Percentiles rank a stretch among this genome's conserved stretches.
Evolutionary conservation across 2,797 vertebrate species (phyloP).

Genomic region (Acanthopagrus latus): DNA sequence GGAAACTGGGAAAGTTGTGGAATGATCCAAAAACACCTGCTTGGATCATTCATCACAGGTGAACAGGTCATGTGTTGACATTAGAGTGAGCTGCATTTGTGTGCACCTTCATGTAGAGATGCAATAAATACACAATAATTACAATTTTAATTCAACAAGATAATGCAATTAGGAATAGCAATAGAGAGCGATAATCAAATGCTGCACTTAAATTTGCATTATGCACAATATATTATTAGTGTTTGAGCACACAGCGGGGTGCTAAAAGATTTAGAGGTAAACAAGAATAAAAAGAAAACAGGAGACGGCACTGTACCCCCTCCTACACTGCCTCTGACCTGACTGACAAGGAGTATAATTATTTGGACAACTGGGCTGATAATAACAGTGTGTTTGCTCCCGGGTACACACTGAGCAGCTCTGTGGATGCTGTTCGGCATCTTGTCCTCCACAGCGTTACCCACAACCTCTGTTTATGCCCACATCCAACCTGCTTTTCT

Average conservation of each 20-base stretch:
- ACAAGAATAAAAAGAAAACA: conserved; percentile 11
- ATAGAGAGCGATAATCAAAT: background rate
- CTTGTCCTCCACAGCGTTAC: conserved; percentile 22
- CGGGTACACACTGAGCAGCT: conserved; percentile 18
- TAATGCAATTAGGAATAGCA: background rate
- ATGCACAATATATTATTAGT: background rate
- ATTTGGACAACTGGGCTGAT: conserved; percentile 42
- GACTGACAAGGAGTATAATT: conserved; percentile 41
- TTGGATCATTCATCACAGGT: no score
- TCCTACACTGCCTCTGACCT: background rate
- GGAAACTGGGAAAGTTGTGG: no score
- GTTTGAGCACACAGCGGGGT: background rate
- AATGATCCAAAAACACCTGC: no score
- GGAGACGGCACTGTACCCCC: background rate
- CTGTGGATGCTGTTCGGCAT: conserved; percentile 19
- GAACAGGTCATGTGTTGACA: no score
- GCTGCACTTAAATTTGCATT: background rate
- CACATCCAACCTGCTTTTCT: conserved; percentile 56
- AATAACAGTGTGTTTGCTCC: conserved; percentile 46
- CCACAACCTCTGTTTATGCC: conserved; percentile 58
- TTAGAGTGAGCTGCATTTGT: no score
- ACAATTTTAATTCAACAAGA: no score
- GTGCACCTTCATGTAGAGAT: background rate
- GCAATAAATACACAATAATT: background rate
- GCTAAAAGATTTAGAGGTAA: conserved; percentile 5